Percentiles rank a stretch among this genome's conserved stretches.
Conservation (phyloP, 1,140 invertebrate species). For the Pogonomyrmex barbatus region DNA sequence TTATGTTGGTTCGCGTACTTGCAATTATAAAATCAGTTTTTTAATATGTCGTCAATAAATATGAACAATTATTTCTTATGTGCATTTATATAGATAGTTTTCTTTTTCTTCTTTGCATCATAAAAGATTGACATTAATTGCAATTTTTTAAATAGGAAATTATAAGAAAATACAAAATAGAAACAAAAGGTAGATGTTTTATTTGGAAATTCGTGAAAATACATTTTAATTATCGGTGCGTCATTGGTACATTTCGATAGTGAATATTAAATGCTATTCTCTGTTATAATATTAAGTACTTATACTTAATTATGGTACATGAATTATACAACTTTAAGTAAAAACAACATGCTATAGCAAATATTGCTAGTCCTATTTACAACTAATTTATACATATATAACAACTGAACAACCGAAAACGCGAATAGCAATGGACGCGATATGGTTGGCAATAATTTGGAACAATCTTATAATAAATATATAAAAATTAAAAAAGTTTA, state of each 20-base stretch:
- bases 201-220: conserved; percentile 50
- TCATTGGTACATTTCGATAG: background rate
- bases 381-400: background rate
- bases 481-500: conserved; percentile 40
- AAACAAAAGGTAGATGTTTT: conserved; percentile 50
- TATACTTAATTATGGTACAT: conserved; percentile 19
- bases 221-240: conserved; percentile 26
- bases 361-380: conserved; percentile 31
- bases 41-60: conserved; percentile 38
- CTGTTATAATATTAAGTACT: conserved; percentile 26
- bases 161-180: background rate
- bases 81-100: background rate
- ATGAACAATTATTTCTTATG: conserved; percentile 45
- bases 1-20: conserved; percentile 4
- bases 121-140: background rate
- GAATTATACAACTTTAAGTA: conserved; percentile 9
- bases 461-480: conserved; percentile 19
- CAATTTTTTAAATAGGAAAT: background rate
- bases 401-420: background rate
- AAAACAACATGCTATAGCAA: background rate
- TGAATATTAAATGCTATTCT: conserved; percentile 34
- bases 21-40: conserved; percentile 36
- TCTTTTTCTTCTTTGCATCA: background rate
- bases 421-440: background rate
- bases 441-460: background rate